These are phyloP conservation scores for Lissocephala sabroskyi DNA, from an alignment of 2,888 invertebrate genomes.

Conservation along the genomic window DNA sequence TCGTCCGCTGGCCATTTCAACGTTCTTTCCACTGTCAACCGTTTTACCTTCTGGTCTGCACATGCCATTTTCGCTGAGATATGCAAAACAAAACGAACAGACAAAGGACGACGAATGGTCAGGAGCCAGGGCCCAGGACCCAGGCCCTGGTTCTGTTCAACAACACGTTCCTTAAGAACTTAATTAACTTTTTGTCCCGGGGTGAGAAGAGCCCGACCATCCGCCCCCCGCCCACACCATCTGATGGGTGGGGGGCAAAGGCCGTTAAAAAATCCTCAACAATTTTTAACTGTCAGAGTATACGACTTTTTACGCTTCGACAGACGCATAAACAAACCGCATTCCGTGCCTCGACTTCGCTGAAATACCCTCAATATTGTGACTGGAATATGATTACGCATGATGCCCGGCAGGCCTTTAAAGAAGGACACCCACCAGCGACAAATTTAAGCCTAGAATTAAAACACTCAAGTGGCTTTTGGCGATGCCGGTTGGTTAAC, in stretches of 20 bases:
- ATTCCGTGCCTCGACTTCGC: constrained; percentile 24
- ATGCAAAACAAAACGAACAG: constrained; percentile 27
- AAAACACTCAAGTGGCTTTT: too few relatives aligned
- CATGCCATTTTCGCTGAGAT: constrained; percentile 26
- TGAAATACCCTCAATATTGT: constrained; percentile 42
- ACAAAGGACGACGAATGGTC: not conserved
- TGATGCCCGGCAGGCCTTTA: too few relatives aligned
- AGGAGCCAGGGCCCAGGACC: too few relatives aligned
- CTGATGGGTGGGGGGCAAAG: not conserved
- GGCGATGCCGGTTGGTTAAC: too few relatives aligned
- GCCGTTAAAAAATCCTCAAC: constrained; percentile 12
- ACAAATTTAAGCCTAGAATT: too few relatives aligned
- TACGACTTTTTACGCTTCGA: constrained; percentile 52
- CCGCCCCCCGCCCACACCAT: not conserved
- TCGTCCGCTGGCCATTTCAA: constrained; percentile 3
- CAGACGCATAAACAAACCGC: constrained; percentile 52
- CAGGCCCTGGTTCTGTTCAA: too few relatives aligned
- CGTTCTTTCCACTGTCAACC: not conserved
- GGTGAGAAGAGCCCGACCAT: too few relatives aligned
- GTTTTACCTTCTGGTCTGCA: not conserved
- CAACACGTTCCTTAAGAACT: constrained; percentile 55
- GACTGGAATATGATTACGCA: constrained; percentile 38
- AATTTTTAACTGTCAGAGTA: constrained; percentile 58
- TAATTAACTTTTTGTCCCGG: constrained; percentile 57
- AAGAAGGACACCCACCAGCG: too few relatives aligned